Conservation (phyloP, 2,888 invertebrate species). For the Phaedon cochleariae region DNA sequence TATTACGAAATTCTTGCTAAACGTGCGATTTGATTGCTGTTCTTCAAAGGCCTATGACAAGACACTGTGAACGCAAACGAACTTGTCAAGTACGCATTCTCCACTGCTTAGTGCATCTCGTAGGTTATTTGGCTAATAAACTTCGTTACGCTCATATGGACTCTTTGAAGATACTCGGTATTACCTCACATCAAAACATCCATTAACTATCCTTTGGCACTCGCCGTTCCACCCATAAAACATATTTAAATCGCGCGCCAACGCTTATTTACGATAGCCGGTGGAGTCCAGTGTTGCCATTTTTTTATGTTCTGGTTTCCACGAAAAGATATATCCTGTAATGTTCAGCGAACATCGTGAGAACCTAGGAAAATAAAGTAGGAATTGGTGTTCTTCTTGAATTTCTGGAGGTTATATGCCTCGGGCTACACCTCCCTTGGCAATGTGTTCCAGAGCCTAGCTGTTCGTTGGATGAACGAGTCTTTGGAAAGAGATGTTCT, state of each 20-base stretch:
- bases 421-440: no score
- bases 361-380: no score
- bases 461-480: no score
- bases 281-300: neutral
- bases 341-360: no score
- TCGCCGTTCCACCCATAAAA: neutral
- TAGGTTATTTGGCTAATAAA: slow-evolving; percentile 2
- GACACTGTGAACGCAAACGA: neutral
- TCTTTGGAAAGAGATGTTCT: no score
- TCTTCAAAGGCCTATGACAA: slow-evolving; percentile 1
- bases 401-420: no score
- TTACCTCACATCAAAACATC: slow-evolving; percentile 1
- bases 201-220: neutral
- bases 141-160: neutral
- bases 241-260: neutral
- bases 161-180: neutral
- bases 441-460: no score
- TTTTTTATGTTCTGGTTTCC: no score
- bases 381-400: no score
- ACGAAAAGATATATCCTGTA: no score
- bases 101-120: neutral
- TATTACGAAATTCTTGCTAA: neutral
- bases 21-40: neutral
- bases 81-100: neutral
- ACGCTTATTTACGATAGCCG: neutral